These are phyloP conservation scores for Phymanthus crucifer DNA, from an alignment of 92 coral and sea anemone genomes.

Conservation along the genomic window DNA sequence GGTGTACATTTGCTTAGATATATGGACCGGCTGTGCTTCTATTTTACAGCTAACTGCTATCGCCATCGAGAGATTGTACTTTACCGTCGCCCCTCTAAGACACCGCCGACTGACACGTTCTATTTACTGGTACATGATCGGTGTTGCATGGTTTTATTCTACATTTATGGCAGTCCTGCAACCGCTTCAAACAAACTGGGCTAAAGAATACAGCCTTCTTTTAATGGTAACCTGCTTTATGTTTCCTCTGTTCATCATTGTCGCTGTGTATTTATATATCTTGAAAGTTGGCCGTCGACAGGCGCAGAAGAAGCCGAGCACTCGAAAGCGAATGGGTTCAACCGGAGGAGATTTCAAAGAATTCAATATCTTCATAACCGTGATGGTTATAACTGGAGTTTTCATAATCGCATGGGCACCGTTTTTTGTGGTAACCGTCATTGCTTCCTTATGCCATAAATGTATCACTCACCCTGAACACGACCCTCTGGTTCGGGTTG, in stretches of 20 bases:
- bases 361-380: constrained; percentile 67
- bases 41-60: constrained; percentile 90
- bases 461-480: constrained; percentile 45
- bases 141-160: constrained; percentile 64
- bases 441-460: constrained; percentile 52
- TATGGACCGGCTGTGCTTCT: constrained; percentile 89
- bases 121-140: constrained; percentile 60
- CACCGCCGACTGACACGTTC: constrained; percentile 68
- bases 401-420: constrained; percentile 85
- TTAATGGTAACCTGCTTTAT: constrained; percentile 59
- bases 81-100: constrained; percentile 67
- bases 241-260: constrained; percentile 66
- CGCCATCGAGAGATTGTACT: constrained; percentile 77
- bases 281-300: constrained; percentile 72
- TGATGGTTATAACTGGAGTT: constrained; percentile 69
- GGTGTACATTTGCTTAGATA: constrained; percentile 66
- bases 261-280: constrained; percentile 59
- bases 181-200: constrained; percentile 57
- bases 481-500: constrained; percentile 55
- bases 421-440: constrained; percentile 60
- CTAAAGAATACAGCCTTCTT: constrained; percentile 44
- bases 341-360: constrained; percentile 71
- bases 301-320: constrained; percentile 37
- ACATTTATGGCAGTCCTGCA: constrained; percentile 53
- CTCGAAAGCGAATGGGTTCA: constrained; percentile 45